Evolutionary conservation across 2,113 vertebrate species (phyloP).

Genomic region (Melanerpes formicivorus): DNA sequence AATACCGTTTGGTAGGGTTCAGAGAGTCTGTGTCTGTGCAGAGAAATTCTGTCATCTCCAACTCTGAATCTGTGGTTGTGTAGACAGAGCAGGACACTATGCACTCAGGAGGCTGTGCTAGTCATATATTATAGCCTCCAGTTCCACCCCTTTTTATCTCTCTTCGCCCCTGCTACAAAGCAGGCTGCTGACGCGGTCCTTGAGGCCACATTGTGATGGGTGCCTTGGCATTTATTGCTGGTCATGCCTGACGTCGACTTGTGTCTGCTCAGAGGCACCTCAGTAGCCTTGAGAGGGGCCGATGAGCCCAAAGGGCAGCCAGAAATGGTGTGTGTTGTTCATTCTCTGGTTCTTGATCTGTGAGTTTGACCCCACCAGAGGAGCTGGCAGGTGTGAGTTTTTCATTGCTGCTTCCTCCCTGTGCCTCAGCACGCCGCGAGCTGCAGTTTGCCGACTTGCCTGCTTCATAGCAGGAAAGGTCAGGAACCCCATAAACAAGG

Average conservation of each 20-base stretch:
- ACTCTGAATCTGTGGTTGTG: rapidly evolving
- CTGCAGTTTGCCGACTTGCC: conserved; percentile 30
- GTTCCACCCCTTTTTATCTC: neutral
- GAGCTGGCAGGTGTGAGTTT: neutral
- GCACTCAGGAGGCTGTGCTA: neutral
- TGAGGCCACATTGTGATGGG: rapidly evolving
- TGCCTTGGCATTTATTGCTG: neutral
- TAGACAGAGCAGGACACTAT: neutral
- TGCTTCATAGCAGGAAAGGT: conserved; percentile 46
- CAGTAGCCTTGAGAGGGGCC: rapidly evolving
- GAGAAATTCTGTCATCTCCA: neutral
- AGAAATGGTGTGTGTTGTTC: neutral
- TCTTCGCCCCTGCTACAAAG: rapidly evolving
- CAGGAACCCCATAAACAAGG: conserved; percentile 64
- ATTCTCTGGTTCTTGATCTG: neutral
- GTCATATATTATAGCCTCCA: neutral
- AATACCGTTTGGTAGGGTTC: neutral
- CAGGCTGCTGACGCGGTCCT: neutral
- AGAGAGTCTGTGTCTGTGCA: neutral
- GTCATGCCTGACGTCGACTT: neutral
- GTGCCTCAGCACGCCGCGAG: neutral
- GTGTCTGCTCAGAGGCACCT: neutral
- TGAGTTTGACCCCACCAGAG: rapidly evolving
- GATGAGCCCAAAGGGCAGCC: neutral
- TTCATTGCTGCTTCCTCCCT: neutral